Percentiles rank a stretch among this genome's conserved stretches.
These are phyloP conservation scores for Tipula helvola DNA, from an alignment of 2,888 invertebrate species.

Conservation along the genomic window DNA sequence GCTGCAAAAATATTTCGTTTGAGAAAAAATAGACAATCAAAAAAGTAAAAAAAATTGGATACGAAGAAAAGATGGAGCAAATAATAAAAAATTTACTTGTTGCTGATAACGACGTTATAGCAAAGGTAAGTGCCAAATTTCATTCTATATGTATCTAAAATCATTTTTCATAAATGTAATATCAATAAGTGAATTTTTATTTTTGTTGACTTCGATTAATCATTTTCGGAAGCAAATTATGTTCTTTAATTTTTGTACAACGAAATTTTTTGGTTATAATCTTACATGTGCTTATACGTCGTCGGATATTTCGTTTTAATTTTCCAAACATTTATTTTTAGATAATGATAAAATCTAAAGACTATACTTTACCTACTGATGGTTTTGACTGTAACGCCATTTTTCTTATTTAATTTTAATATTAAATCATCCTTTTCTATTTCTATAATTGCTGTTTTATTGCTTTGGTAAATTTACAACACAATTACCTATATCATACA, in stretches of 20 bases:
- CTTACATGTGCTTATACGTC: background rate
- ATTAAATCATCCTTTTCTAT: too few species aligned
- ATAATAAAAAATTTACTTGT: slow-evolving; percentile 47
- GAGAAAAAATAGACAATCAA: background rate
- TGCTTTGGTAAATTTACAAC: too few species aligned
- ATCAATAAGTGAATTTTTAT: background rate
- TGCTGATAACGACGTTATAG: slow-evolving; percentile 44
- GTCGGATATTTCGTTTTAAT: background rate
- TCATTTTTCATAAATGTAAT: background rate
- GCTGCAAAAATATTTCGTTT: background rate
- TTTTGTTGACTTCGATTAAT: too few species aligned
- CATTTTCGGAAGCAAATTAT: background rate
- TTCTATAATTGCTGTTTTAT: background rate
- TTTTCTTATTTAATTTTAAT: too few species aligned
- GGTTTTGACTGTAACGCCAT: too few species aligned
- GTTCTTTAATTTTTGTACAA: background rate
- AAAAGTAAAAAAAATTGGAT: background rate
- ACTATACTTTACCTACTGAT: background rate
- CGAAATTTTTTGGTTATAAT: background rate
- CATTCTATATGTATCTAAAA: background rate
- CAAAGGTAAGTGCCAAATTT: slow-evolving; percentile 38
- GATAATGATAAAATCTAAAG: background rate
- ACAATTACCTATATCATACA: background rate
- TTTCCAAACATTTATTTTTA: background rate
- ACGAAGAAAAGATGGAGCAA: slow-evolving; percentile 39